Evolutionary conservation across 2,888 invertebrate genomes (phyloP), one percentile per base, ranked within the genome.

Genomic region (Noctuana brunneofusca): DNA sequence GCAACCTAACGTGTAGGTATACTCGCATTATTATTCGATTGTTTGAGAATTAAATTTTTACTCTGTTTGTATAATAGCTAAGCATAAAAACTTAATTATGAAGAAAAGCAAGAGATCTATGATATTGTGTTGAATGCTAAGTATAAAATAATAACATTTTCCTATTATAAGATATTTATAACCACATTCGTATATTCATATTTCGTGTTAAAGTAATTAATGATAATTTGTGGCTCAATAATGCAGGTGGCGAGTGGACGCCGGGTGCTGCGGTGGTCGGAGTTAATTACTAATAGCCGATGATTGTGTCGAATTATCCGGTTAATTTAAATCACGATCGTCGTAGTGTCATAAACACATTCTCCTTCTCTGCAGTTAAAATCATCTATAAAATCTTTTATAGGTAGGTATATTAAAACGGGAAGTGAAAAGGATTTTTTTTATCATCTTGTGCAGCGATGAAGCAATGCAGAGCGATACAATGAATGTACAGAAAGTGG

Each of bases 281-380:
- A 66, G 65, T 71, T 76, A 75, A 74, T 76, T 75, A 71, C 70
- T 72, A 78, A 75, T 74, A 75, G 70, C 68, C 68, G 70, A 74
- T 75, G 75, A 79, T 82, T 79, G 75, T 74, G 73, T 76, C 71
- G 72, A 76, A 79, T 76, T 74, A 78, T 69, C 66, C 65, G 63
- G 59, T 53, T 60, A 67, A 63, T 68, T 66, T 58, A 58, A 65
- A 65, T 69, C 64, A 63, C 52, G 55, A 43, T 54, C 60, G 49
- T 64, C 64, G 64, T 67, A 43, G 65, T 64, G 49, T 41, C 64
- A 64, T 60, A 64, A 32, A 65, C 32, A 24, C 43, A 53, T 59
- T 59, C 64, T 58, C 22, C 35, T 35, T 35, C 11, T 16, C 35
- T 50, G 11, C 43, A 54, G 54, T 60, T 50, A 58, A 16, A 50